Base-by-base conservation (phyloP, 1,140 invertebrate species). In the Bombus breviceps region DNA sequence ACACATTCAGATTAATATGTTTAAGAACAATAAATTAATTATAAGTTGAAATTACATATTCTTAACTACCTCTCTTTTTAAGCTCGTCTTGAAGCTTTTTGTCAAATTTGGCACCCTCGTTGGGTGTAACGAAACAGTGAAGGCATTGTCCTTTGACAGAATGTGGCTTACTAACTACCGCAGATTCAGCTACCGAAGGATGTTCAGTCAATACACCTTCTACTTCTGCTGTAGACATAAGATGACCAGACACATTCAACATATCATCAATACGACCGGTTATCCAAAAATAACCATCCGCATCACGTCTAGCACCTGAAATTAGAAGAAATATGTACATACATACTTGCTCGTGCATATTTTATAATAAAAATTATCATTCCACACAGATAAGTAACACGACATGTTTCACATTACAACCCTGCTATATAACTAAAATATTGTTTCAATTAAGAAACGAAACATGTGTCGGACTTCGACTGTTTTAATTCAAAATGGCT, bases 231-330 rank as follows among this genome's bases (percentile, higher is more conserved):
- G 99, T 99, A 80, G 98, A 99, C 96, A 99, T 97, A 34, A 99
- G 95, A 95, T 99, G 99, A 0, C 99, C 99, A 3, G 98, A 99
- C 1, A 99, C 99, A 94, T 99, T 99, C 75, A 99, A 95, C 98
- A 99, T 99, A 92, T 99, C 99, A 94, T 99, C 99, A 28, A 99
- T 98, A 75, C 99, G 96, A 0, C 99, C 99, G 3, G 99, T 99
- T 37, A 99, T 97, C 98, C 99, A 99, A 32, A 99, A 95, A 94
- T 99, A 99, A 5, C 99, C 99, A 94, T 99, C 99, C 25, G 97
- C 96, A 94, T 99, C 99, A 82, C 98, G 95, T 91, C 96, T 96
- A 0, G 98, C 98, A 78, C 98, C 98, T 98, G 86, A 94, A 94
- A 92, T 81, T 37, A 81, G 2, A 66, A 66, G 8, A 66, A 66